Evolutionary conservation across 2,888 invertebrate genomes (phyloP), one percentile per base, ranked within the genome.

Genomic region (Heliconius sara): DNA sequence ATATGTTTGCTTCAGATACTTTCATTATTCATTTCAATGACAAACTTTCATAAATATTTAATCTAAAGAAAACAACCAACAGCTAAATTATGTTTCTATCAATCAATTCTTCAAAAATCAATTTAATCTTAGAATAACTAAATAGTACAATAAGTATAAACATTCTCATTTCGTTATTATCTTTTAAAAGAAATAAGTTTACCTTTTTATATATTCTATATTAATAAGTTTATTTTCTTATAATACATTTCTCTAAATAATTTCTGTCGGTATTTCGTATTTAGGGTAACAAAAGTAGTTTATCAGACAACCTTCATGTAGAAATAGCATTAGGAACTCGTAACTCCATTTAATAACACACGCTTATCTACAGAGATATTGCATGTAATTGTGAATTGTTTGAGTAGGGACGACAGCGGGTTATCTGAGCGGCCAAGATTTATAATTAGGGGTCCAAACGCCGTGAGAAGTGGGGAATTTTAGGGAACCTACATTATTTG

Each of bases 351-450:
- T 75, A 75, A 75, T 75, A 75, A 65, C 63, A 75, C 75, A 75
- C 60, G 47, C 57, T 73, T 76, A 79, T 79, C 79, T 77, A 65
- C 66, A 39, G 60, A n/a, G 60, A 39, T 73, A 73, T 74, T 76
- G 79, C 80, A 66, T 81, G 79, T 85, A 84, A 84, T 84, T 83
- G 83, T 83, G 80, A 82, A 83, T 82, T 83, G 83, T 83, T 81
- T 85, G 84, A 85, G 82, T 73, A 82, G 82, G 85, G 83, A 78
- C 80, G 83, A 83, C 84, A 82, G 80, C 82, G 78, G 74, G 78
- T 81, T 83, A 83, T 84, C 82, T 83, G 57, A 67, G 71, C 80
- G 77, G 80, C 81, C 78, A 79, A 83, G 79, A 83, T 83, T 83
- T 81, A 80, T 79, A 80, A 83, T 78, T 71, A 77, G 80, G 63